Base-by-base conservation (phyloP, 2,797 vertebrate species). In the Carcharodon carcharias region DNA sequence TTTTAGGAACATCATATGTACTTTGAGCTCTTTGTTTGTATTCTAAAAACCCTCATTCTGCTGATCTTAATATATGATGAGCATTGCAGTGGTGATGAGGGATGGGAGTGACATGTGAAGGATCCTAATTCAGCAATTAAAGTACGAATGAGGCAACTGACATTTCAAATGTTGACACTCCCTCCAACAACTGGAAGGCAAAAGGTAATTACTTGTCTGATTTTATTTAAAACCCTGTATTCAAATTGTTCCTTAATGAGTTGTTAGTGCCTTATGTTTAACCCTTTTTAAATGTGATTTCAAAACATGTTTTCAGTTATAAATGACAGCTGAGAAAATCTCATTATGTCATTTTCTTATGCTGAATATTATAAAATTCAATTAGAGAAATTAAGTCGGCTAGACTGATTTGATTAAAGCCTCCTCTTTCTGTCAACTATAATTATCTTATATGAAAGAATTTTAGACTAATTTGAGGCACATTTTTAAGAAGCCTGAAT, bases 61-160 rank as follows among this genome's bases (percentile, higher is more conserved):
- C 69, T 95, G 94, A 95, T 95, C 2, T 58, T 95, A 69, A 95
- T 95, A 56, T 56, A 56, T 95, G 94, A 56, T 56, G n/a, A 95
- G 16, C 4, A 54, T 7, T 56, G 31, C 94, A 58, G 14, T n/a
- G 28, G 69, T 54, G 69, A 77, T 95, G 94, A 77, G 50, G 50
- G 50, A 95, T 95, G 69, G 94, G 95, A 35, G 67, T 28, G 31
- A 69, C 16, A 73, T 35, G 50, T 56, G 54, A 77, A 95, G 50
- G 69, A 77, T 95, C 1, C 69, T 95, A 69, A 77, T 56, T 73
- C 94, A 73, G 94, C 94, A 95, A 69, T 35, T 95, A 71, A 71
- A 95, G 45, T 95, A 54, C 5, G 50, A 95, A 4, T 95, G 50
- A 71, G 69, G 77, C 69, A 95, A 50, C 28, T 95, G 94, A 73